Evolutionary conservation across 2,888 invertebrate genomes (phyloP), one percentile per base, ranked within the genome.

Genomic region (Hyalella azteca): DNA sequence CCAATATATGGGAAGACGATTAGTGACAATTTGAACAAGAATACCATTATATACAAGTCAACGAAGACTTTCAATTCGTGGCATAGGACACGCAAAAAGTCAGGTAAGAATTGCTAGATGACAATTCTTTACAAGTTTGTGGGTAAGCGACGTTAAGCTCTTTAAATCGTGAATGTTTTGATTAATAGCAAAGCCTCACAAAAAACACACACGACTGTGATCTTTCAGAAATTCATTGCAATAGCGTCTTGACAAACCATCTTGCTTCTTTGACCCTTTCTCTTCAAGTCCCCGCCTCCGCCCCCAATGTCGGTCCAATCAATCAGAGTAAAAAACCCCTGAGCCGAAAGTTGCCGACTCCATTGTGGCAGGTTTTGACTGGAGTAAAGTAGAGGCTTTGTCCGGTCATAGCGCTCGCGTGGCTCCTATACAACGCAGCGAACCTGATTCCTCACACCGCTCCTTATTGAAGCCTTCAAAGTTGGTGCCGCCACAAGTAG

Each of bases 281-380:
- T 66, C 66, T 36, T n/a, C n/a, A n/a, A n/a, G n/a, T n/a, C n/a
- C n/a, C n/a, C n/a, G n/a, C n/a, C n/a, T n/a, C n/a, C 36, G 36
- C 66, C 66, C 39, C n/a, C n/a, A n/a, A n/a, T n/a, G 66, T 66
- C 66, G 32, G 66, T 66, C 66, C 66, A 66, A 66, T 66, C 66
- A 66, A 66, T 66, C 66, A 66, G 66, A 66, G 66, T 66, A 66
- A 66, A 66, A 66, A 66, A 66, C 36, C 66, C 36, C n/a, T 36
- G 66, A 36, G 66, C 66, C 66, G 36, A 36, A 66, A 66, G 66
- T 66, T 66, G 54, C 66, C 32, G 66, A 66, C 36, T 66, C 66
- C 36, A 66, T 66, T 66, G 66, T 66, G 66, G 66, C n/a, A 36
- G 66, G 66, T 66, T 66, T 66, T 66, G 66, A 66, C 36, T 66